Conservation (phyloP, 2,797 vertebrate species). For the Enteromius argenteus region DNA sequence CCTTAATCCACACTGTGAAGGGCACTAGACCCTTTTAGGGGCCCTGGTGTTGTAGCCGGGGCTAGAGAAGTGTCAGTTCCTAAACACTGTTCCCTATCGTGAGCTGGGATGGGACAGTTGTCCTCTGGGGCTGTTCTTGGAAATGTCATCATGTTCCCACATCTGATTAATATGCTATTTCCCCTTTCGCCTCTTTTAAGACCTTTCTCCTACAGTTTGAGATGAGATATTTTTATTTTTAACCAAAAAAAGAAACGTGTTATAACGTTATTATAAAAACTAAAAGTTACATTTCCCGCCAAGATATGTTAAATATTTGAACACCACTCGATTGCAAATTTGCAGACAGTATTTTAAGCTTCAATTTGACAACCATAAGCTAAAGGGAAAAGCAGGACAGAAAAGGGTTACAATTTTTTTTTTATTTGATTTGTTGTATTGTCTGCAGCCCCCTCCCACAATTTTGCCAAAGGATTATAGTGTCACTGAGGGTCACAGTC, state of each 20-base stretch:
- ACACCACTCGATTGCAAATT: not conserved
- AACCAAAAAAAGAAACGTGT: not conserved
- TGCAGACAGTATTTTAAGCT: not conserved
- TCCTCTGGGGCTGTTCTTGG: not conserved
- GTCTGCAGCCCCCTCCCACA: constrained; percentile 76
- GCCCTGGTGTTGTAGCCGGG: constrained; percentile 25
- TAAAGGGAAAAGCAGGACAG: constrained; percentile 47
- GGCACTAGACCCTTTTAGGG: constrained; percentile 29
- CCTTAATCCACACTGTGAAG: constrained; percentile 52
- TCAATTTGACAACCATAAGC: constrained; percentile 11
- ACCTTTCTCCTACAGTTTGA: not conserved
- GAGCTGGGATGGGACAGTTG: constrained; percentile 16
- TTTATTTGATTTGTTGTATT: constrained; percentile 72
- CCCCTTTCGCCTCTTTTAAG: not conserved
- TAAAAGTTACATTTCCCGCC: not conserved
- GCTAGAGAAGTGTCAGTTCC: constrained; percentile 10
- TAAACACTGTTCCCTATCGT: not conserved
- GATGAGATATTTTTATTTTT: not conserved
- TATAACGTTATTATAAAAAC: not conserved
- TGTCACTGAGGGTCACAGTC: constrained; percentile 64
- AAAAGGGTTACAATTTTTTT: constrained; percentile 77
- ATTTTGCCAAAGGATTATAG: constrained; percentile 62
- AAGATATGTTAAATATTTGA: not conserved
- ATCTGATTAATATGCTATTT: not conserved
- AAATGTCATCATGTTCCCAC: not conserved